Conservation (phyloP, 2,113 vertebrate species). For the Brienomyrus brachyistius region DNA sequence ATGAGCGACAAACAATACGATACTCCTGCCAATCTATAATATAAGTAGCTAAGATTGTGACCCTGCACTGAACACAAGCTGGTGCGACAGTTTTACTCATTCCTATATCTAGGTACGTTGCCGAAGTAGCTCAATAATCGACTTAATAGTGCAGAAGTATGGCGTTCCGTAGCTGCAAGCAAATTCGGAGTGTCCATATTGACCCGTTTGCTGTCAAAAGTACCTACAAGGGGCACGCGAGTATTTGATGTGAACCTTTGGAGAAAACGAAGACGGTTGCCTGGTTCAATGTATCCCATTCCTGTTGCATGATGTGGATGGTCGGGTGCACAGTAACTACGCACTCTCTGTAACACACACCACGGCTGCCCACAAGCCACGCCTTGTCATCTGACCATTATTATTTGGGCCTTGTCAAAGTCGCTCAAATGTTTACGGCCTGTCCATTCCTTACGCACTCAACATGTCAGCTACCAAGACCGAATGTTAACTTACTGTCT, state of each 20-base stretch:
- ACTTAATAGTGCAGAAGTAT: neutral
- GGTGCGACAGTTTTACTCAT: neutral
- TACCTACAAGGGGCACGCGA: neutral
- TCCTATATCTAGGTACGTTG: neutral
- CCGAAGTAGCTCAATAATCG: neutral
- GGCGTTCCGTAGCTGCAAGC: neutral
- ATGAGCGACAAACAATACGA: neutral
- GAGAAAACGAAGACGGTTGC: neutral
- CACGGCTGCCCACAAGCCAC: too few species aligned
- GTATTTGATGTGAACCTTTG: neutral
- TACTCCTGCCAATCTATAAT: neutral
- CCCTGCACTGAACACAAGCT: neutral
- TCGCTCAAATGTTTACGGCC: neutral
- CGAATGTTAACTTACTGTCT: too few species aligned
- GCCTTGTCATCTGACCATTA: neutral
- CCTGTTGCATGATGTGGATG: neutral
- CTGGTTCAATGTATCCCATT: neutral
- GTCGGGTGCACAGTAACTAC: neutral
- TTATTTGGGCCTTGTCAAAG: neutral
- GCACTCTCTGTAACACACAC: too few species aligned
- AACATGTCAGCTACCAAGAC: neutral
- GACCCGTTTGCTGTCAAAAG: neutral
- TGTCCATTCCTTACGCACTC: neutral
- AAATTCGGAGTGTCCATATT: neutral
- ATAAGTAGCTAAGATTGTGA: neutral